Evolutionary conservation across 2,888 invertebrate genomes (phyloP), one percentile per base, ranked within the genome.

Genomic region (Deilephila elpenor): DNA sequence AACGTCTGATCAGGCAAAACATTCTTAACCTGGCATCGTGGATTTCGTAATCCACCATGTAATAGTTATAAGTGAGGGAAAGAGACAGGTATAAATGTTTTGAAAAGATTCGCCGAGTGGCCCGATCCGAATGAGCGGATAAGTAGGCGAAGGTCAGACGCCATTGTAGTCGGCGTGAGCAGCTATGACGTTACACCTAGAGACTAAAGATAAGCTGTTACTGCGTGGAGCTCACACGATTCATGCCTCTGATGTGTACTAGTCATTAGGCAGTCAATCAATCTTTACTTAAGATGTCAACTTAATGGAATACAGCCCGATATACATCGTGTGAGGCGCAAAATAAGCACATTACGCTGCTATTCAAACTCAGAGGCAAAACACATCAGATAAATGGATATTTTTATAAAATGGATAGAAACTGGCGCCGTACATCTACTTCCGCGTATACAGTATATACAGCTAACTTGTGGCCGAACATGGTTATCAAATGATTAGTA

Each of bases 71-170:
- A 78, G 78, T 74, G 80, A 77, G 80, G 67, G 81, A 86, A 80
- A 82, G 84, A 84, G 88, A 84, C 76, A 80, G 82, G 82, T 79
- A 80, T 76, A 81, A 82, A 82, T 84, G 88, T 89, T 91, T 91
- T 90, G 86, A 91, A 92, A 90, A 92, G 90, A 93, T 91, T 87
- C 84, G 86, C 87, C 81, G 86, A 87, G 89, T 88, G 85, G 87
- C 86, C 89, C 89, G 93, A 89, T 91, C 79, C 91, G 87, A 92
- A 87, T 89, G 91, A 93, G 85, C 88, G 91, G 81, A 80, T 92
- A 94, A 91, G 90, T 94, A 91, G 94, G 94, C 91, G 91, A 94
- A 94, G 94, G 94, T 93, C 90, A 88, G 78, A 75, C 88, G 89
- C 91, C 91, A 93, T 92, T 93, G 93, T 93, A 86, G 86, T 88